These are phyloP conservation scores for Empidonax traillii DNA, from an alignment of 2,113 vertebrate species.

Conservation along the genomic window DNA sequence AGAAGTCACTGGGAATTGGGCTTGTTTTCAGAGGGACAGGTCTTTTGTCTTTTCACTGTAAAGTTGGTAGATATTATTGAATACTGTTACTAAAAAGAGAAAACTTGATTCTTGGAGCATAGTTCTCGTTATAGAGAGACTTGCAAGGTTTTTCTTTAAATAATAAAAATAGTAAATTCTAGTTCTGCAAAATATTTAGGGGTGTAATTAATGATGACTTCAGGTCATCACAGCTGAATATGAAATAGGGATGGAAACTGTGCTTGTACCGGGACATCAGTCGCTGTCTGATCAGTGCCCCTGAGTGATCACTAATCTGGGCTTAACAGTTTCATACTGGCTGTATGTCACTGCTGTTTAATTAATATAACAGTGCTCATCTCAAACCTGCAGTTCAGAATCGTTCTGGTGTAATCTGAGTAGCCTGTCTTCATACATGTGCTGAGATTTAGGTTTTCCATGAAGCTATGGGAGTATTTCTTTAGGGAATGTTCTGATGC, in stretches of 20 bases:
- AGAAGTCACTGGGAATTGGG: background rate
- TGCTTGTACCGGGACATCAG: background rate
- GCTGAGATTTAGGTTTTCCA: background rate
- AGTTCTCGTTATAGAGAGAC: background rate
- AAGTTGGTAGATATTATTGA: background rate
- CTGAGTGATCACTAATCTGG: background rate
- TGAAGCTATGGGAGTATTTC: background rate
- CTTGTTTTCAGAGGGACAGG: background rate
- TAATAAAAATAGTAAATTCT: background rate
- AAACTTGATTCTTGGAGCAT: background rate
- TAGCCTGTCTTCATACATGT: accelerated
- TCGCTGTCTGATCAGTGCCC: accelerated
- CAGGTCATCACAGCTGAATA: background rate
- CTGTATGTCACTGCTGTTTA: background rate
- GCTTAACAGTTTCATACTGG: background rate
- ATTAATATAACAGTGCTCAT: background rate
- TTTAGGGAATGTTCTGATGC: background rate
- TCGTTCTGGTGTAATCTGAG: background rate
- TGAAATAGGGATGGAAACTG: background rate
- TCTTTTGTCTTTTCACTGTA: background rate
- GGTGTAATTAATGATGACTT: background rate
- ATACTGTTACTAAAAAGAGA: background rate
- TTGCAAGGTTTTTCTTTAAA: background rate
- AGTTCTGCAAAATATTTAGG: background rate
- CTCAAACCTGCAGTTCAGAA: background rate